phyloP scores from a whole-genome alignment of 2,113 vertebrate genomes.

The Apodemus sylvaticus region DNA sequence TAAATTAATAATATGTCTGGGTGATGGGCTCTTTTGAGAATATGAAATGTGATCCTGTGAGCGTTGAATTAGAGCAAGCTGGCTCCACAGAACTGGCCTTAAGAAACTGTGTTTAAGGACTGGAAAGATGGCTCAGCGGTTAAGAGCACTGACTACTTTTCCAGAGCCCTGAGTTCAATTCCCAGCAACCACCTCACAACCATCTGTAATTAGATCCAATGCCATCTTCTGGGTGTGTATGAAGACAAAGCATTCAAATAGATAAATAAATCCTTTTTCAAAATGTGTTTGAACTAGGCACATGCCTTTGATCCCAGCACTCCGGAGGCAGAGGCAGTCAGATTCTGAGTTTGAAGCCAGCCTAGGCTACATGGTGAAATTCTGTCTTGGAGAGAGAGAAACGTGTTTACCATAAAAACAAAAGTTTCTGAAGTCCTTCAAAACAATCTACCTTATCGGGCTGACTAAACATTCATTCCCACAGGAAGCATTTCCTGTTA shows the following conservation, averaged over 20 bases:
- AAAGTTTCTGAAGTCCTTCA: neutral
- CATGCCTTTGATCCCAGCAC: neutral
- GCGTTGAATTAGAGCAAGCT: neutral
- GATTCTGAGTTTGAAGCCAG: neutral
- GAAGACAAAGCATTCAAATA: too few species aligned
- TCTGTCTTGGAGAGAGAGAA: neutral
- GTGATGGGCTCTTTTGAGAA: neutral
- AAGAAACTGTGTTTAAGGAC: neutral
- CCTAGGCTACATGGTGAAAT: neutral
- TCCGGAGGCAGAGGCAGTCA: neutral
- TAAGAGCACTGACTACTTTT: too few species aligned
- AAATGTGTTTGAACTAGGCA: neutral
- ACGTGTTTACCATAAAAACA: neutral
- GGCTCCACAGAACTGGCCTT: neutral
- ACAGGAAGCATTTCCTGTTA: neutral
- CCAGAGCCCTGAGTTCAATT: too few species aligned
- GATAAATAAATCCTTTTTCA: too few species aligned
- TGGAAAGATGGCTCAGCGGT: too few species aligned
- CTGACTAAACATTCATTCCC: slow-evolving; percentile 5
- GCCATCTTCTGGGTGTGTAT: too few species aligned
- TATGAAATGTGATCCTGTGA: neutral
- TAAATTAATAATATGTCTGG: slow-evolving; percentile 14
- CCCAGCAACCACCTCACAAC: too few species aligned
- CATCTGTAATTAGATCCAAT: too few species aligned
- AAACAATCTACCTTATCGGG: neutral